A percentile compares a stretch with the other conserved stretches of the same genome.
Evolutionary conservation across 2,113 vertebrate species (phyloP).

Genomic region (Phodopus roborovskii): DNA sequence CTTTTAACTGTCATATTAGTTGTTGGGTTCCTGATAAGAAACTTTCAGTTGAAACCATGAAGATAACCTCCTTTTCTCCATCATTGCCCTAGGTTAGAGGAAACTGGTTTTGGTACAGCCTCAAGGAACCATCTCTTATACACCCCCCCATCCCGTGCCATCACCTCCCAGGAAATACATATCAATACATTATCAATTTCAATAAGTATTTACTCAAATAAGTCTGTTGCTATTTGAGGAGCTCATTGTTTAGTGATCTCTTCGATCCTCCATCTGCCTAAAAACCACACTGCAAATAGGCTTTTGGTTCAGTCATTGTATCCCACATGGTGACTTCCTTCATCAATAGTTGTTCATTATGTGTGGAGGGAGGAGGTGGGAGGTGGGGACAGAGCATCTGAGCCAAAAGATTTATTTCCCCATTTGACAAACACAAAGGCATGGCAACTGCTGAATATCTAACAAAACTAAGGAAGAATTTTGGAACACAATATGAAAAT

Average conservation of each 20-base stretch:
- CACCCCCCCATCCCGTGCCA: not conserved
- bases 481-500: conserved; percentile 13
- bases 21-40: not conserved
- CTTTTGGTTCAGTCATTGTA: not conserved
- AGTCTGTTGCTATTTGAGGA: not conserved
- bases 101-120: not conserved
- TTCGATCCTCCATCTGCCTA: not conserved
- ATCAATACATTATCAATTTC: no score
- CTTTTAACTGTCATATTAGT: not conserved
- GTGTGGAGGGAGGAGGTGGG: not conserved
- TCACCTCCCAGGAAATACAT: not conserved
- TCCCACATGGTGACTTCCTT: not conserved
- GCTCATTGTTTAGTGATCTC: not conserved
- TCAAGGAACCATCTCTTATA: not conserved
- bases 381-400: not conserved
- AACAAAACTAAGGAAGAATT: not conserved
- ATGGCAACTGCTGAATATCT: not conserved
- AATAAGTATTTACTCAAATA: conserved; percentile 6
- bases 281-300: not conserved
- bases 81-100: not conserved
- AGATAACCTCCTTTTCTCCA: not conserved
- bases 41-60: not conserved
- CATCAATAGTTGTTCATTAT: not conserved
- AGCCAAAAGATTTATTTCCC: conserved; percentile 13
- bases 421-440: not conserved